Conservation (phyloP, 2,113 vertebrate genomes). For the Shinisaurus crocodilurus region DNA sequence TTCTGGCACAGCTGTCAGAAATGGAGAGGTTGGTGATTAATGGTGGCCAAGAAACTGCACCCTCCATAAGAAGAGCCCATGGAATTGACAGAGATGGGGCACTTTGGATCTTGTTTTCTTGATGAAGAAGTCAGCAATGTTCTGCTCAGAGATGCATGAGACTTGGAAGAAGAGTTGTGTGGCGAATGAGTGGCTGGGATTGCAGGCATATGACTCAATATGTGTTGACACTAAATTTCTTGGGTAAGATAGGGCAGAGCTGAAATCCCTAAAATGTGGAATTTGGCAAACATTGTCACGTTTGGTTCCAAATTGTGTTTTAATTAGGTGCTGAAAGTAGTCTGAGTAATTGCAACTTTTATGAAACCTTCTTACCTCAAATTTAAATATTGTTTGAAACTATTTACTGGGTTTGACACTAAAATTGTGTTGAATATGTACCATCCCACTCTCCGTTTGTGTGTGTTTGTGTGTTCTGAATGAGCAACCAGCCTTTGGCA, state of each 20-base stretch:
- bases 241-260: constrained; percentile 21
- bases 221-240: constrained; percentile 8
- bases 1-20: no score
- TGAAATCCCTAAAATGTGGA: constrained; percentile 5
- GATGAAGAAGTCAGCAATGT: not conserved
- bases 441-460: not conserved
- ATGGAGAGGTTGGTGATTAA: no score
- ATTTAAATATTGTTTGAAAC: not conserved
- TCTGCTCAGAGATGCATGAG: not conserved
- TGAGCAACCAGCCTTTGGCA: not conserved
- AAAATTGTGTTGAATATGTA: not conserved
- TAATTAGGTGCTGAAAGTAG: constrained; percentile 41
- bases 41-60: not conserved
- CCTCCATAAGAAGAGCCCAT: not conserved
- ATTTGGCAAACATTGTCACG: not conserved
- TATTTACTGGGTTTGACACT: not conserved
- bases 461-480: not conserved
- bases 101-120: not conserved
- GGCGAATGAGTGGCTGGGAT: not conserved
- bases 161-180: not conserved
- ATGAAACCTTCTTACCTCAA: constrained; percentile 10
- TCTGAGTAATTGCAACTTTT: constrained; percentile 26
- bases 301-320: constrained; percentile 20
- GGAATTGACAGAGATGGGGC: no score
- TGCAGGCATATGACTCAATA: constrained; percentile 24